Base-by-base conservation (phyloP, 1,140 invertebrate species). In the Sminthurides bifidus region DNA sequence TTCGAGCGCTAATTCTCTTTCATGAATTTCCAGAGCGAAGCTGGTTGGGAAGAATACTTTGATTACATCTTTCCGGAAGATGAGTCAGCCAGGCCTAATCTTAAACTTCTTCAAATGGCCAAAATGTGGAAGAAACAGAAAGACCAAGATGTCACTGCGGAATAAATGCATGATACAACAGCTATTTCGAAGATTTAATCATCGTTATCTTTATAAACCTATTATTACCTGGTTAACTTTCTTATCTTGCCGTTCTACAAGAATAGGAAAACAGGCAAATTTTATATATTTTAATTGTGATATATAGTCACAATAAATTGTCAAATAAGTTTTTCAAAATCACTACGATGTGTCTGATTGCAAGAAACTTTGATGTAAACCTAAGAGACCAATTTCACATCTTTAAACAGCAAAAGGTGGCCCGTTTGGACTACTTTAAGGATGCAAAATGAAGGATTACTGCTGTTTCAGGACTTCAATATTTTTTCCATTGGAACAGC, bases 11-110 rank as follows among this genome's bases (percentile, higher is more conserved):
- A n/a, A n/a, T n/a, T n/a, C 19, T 50, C 10, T 56, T 51, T 56
- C 26, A 48, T 52, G 27, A 45, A 40, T 60, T 73, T 74, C 52
- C 68, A 82, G 78, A 72, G 69, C 26, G 90, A 97, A 68, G 89
- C 91, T 71, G 93, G 92, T 1, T 98, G 93, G 93, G 93, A 98
- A 75, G 95, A 99, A 75, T 88, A 97, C 58, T 94, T 91, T 69
- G 95, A 98, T 72, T 98, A 96, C 68, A 90, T 98, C 60, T 99
- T 99, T 72, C 94, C 95, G 54, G 92, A 95, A 73, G 94, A 98
- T 74, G 92, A 97, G 74, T 83, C 86, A 66, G 83, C 85, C 29
- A 81, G 83, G 69, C 91, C 92, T 8, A 93, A 95, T 74, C 81
- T 97, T 50, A 96, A 96, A 75, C 75, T 98, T 14, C 74, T 98